phyloP scores from a whole-genome alignment of 2,113 vertebrate genomes.

The Gnathonemus echidnorhynchus region DNA sequence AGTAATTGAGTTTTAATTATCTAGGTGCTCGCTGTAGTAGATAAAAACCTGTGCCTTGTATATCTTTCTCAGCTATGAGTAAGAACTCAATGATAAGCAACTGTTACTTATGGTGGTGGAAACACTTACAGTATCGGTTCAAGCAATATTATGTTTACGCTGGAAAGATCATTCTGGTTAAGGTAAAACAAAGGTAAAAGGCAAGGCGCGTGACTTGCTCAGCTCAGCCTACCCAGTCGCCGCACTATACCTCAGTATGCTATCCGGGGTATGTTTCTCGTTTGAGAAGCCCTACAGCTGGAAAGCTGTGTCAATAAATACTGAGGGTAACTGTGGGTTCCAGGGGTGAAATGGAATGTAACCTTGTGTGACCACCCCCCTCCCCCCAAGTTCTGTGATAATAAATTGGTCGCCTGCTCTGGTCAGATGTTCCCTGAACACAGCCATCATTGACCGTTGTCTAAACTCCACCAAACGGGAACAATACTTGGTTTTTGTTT shows the following conservation, averaged over 20 bases:
- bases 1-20: not conserved
- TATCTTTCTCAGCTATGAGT: not conserved
- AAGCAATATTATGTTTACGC: not conserved
- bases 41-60: not conserved
- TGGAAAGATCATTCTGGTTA: not conserved
- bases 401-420: not conserved
- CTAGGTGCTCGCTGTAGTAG: not conserved
- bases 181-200: not conserved
- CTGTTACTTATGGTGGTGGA: not conserved
- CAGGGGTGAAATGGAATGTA: not conserved
- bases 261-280: not conserved
- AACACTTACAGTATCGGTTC: not conserved
- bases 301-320: conserved; percentile 3
- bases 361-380: not conserved
- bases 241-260: too few species aligned
- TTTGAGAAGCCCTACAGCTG: not conserved
- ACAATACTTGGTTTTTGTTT: not conserved
- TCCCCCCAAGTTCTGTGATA: not conserved
- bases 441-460: conserved; percentile 1
- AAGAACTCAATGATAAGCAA: not conserved
- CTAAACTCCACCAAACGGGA: not conserved
- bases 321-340: not conserved
- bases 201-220: not conserved
- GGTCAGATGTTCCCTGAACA: not conserved
- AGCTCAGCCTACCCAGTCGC: not conserved